Percentiles rank a stretch among this genome's conserved stretches.
Evolutionary conservation across 2,113 vertebrate species (phyloP).

Genomic region (Malurus alboscapulatus): DNA sequence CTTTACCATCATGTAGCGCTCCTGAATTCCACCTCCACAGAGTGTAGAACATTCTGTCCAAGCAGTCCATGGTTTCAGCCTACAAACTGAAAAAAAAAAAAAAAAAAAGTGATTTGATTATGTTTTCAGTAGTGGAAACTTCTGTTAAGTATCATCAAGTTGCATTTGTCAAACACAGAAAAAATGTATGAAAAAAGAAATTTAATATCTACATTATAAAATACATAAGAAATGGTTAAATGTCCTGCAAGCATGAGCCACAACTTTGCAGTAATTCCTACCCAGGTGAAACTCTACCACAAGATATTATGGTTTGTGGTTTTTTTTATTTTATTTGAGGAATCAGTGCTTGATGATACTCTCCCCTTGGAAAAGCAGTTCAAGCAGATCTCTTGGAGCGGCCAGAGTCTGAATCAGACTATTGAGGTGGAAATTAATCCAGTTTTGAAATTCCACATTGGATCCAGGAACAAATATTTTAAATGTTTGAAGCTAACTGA

Average conservation of each 20-base stretch:
- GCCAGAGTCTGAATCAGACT: background rate
- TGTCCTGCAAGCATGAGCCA: background rate
- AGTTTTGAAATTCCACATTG: background rate
- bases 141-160: background rate
- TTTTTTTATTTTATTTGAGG: background rate
- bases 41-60: constrained; percentile 94
- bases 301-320: background rate
- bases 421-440: background rate
- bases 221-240: background rate
- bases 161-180: background rate
- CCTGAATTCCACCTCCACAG: constrained; percentile 95
- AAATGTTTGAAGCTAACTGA: background rate
- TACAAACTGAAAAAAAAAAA: constrained; percentile 80
- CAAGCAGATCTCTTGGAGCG: background rate
- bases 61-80: constrained; percentile 93
- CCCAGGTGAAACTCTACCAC: background rate
- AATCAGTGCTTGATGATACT: background rate
- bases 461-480: background rate
- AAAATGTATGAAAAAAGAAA: background rate
- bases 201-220: background rate
- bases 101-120: background rate
- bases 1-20: constrained; percentile 94
- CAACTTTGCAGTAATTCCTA: background rate
- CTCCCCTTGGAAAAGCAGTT: background rate
- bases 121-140: background rate